Evolutionary conservation across 2,113 vertebrate genomes (phyloP).

Genomic region (Xerus inauris): DNA sequence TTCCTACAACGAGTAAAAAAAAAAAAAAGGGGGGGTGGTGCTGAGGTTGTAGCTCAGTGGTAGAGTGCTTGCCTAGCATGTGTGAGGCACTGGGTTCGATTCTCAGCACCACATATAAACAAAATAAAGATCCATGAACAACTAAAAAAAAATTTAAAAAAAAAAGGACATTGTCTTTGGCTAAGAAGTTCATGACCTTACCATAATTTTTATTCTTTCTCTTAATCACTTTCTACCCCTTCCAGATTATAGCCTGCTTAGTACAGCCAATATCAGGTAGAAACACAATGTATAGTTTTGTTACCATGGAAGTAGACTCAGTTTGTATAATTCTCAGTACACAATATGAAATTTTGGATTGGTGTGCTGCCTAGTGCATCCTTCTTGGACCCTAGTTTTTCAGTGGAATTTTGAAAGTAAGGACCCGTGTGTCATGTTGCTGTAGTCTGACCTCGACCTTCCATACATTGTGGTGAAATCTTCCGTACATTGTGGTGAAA

Average conservation of each 20-base stretch:
- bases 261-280: neutral
- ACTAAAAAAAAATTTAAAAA: no score
- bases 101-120: no score
- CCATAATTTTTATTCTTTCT: constrained; percentile 48
- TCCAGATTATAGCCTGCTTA: constrained; percentile 6
- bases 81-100: no score
- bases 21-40: no score
- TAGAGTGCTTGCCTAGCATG: no score
- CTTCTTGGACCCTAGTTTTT: neutral
- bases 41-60: no score
- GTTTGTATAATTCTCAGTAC: neutral
- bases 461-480: neutral
- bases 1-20: neutral
- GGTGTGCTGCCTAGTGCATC: neutral
- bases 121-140: no score
- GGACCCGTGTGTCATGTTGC: neutral
- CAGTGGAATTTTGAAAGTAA: neutral
- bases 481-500: neutral
- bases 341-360: neutral
- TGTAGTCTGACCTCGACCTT: neutral
- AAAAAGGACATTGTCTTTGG: neutral
- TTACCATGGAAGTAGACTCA: neutral
- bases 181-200: neutral
- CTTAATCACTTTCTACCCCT: neutral
- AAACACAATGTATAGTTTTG: neutral